Evolutionary conservation across 2,797 vertebrate genomes (phyloP).

Genomic region (Yasuhikotakia modesta): DNA sequence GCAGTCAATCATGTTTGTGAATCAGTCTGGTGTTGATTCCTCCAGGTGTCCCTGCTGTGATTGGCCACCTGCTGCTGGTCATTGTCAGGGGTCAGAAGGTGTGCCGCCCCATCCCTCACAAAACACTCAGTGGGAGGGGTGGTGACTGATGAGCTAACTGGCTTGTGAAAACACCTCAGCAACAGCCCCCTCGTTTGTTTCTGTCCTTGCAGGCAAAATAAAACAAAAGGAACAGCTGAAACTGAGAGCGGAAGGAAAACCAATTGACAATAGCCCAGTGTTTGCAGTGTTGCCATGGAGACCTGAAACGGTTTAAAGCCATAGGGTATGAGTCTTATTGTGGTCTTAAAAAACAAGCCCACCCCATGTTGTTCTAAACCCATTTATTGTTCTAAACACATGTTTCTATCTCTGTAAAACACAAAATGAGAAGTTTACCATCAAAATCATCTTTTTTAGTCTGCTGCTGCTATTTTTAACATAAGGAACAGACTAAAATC

Average conservation of each 20-base stretch:
- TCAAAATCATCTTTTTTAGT: neutral
- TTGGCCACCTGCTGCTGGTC: constrained; percentile 29
- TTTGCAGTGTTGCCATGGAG: constrained; percentile 76
- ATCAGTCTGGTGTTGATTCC: constrained; percentile 49
- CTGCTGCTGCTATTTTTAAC: no score
- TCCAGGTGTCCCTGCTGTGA: constrained; percentile 46
- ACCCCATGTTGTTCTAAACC: no score
- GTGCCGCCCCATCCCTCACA: constrained; percentile 9
- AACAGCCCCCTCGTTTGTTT: neutral
- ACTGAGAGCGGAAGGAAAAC: constrained; percentile 28
- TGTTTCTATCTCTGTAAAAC: neutral
- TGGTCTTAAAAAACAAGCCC: neutral
- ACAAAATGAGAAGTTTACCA: neutral
- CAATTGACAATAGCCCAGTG: constrained; percentile 62
- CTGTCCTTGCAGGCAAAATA: constrained; percentile 15
- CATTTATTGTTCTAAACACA: no score
- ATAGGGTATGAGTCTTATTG: constrained; percentile 58
- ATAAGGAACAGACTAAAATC: no score
- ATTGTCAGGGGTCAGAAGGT: constrained; percentile 26
- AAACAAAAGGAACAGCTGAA: constrained; percentile 10
- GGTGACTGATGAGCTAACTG: constrained; percentile 37
- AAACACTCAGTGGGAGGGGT: constrained; percentile 14
- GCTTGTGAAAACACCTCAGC: neutral
- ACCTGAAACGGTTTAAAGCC: constrained; percentile 51
- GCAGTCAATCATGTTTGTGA: constrained; percentile 64